phyloP scores from a whole-genome alignment of 2,113 vertebrate species.

The Oryzias woworae region DNA sequence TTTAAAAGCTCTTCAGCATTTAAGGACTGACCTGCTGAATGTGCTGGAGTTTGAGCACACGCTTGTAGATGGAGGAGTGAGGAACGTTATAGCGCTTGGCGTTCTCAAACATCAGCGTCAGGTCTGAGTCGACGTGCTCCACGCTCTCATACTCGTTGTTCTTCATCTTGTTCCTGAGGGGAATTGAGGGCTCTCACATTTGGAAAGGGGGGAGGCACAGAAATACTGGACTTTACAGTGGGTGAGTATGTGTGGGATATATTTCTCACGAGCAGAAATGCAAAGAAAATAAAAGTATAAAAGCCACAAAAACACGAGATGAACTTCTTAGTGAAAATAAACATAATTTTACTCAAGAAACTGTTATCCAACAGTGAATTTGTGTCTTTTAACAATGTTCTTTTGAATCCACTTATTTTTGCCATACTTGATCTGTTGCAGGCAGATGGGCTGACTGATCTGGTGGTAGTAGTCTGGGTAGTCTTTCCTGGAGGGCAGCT shows the following conservation, averaged over 20 bases:
- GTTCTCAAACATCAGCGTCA: constrained; percentile 97
- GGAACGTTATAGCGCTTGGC: constrained; percentile 97
- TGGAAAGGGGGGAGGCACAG: constrained; percentile 57
- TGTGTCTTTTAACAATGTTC: neutral
- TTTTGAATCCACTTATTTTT: neutral
- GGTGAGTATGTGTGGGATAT: constrained; percentile 29
- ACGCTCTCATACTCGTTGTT: constrained; percentile 93
- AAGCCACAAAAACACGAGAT: neutral
- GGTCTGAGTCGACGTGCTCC: constrained; percentile 90
- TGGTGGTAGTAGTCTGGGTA: constrained; percentile 98
- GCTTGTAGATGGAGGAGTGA: constrained; percentile 96
- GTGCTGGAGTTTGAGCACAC: constrained; percentile 94
- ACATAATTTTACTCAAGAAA: neutral
- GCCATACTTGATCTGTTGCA: constrained; percentile 93
- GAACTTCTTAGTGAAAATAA: neutral
- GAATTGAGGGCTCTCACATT: constrained; percentile 64
- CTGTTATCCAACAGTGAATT: neutral
- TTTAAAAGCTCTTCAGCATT: neutral
- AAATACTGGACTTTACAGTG: constrained; percentile 57
- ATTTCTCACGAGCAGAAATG: constrained; percentile 28
- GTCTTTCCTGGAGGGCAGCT: constrained; percentile 96
- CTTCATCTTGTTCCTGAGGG: constrained; percentile 91
- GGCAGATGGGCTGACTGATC: constrained; percentile 91
- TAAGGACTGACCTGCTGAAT: constrained; percentile 87
- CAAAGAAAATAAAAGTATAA: constrained; percentile 16